Evolutionary conservation across 2,113 vertebrate species (phyloP).

Genomic region (Falco punctatus): DNA sequence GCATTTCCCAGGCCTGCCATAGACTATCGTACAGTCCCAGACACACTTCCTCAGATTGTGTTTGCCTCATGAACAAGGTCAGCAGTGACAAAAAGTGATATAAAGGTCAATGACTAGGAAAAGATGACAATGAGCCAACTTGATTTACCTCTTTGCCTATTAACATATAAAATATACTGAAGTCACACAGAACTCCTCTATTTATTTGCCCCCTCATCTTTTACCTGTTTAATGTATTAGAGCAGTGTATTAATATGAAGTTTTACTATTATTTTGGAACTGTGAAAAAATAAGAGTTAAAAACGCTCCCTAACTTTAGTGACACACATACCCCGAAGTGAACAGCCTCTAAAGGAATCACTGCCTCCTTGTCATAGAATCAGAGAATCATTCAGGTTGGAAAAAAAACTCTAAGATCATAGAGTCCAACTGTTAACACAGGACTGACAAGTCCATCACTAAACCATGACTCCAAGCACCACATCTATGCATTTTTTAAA

Average conservation of each 20-base stretch:
- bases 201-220: not conserved
- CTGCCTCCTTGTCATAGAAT: not conserved
- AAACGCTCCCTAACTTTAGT: not conserved
- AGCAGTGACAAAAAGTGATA: not conserved
- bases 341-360: not conserved
- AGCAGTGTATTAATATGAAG: not conserved
- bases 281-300: not conserved
- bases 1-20: constrained; percentile 40
- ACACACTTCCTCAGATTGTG: constrained; percentile 49
- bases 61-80: constrained; percentile 46
- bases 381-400: too few relatives aligned
- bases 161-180: not conserved
- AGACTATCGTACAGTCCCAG: constrained; percentile 5
- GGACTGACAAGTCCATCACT: too few relatives aligned
- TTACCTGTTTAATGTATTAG: not conserved
- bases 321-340: not conserved
- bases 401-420: too few relatives aligned
- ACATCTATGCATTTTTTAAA: too few relatives aligned
- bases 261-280: not conserved
- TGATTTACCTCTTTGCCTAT: constrained; percentile 6
- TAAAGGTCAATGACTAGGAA: constrained; percentile 26
- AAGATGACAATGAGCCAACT: not conserved
- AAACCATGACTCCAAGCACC: too few relatives aligned
- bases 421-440: too few relatives aligned
- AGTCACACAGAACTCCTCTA: not conserved